phyloP scores from a whole-genome alignment of 2,113 vertebrate genomes.

The Pteropus alecto region DNA sequence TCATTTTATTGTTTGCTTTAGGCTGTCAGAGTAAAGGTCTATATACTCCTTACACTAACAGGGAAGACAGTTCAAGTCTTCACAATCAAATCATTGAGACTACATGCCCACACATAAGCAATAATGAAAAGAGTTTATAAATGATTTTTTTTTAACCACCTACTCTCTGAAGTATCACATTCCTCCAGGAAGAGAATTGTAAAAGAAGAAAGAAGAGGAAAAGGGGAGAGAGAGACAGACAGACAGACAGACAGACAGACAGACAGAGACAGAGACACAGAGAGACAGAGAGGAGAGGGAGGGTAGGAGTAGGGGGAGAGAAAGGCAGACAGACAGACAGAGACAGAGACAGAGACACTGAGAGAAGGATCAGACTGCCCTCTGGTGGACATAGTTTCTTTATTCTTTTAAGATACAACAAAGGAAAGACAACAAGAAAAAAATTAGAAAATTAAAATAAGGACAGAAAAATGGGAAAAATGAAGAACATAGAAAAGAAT shows the following conservation, averaged over 20 bases:
- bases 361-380: conserved; percentile 31
- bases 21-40: not conserved
- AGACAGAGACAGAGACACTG: no score
- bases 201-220: rapidly evolving
- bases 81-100: not conserved
- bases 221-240: rapidly evolving
- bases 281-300: not conserved
- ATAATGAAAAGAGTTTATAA: not conserved
- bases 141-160: not conserved
- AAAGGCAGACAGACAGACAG: no score
- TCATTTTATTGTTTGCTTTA: not conserved
- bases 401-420: not conserved
- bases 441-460: not conserved
- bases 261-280: not conserved
- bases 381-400: conserved; percentile 58
- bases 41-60: not conserved
- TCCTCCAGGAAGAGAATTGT: not conserved
- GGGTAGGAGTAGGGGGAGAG: not conserved
- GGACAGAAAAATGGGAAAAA: not conserved
- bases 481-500: rapidly evolving
- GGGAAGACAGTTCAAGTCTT: not conserved
- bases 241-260: no score
- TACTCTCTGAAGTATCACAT: conserved; percentile 9
- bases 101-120: not conserved
- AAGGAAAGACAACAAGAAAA: not conserved